phyloP scores from a whole-genome alignment of 2,888 invertebrate genomes.

The Polydrusus cervinus region DNA sequence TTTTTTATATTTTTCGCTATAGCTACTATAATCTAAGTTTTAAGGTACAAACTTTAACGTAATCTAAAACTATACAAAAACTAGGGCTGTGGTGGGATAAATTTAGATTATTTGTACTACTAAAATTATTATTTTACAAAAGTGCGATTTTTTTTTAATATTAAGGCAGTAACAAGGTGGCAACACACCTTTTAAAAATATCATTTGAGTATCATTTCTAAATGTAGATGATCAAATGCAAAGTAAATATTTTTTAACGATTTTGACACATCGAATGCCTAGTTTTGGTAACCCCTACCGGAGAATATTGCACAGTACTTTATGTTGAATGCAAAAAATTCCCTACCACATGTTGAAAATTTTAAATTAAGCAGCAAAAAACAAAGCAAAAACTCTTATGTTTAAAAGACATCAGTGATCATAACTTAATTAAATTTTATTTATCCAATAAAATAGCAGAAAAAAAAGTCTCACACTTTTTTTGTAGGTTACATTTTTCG shows the following conservation, averaged over 20 bases:
- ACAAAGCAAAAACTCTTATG: slow-evolving; percentile 35
- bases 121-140: slow-evolving; percentile 32
- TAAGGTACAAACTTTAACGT: slow-evolving; percentile 53
- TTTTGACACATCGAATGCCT: slow-evolving; percentile 7
- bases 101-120: slow-evolving; percentile 45
- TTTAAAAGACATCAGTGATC: slow-evolving; percentile 5
- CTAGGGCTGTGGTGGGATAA: slow-evolving; percentile 45
- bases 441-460: neutral
- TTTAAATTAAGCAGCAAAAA: slow-evolving; percentile 40
- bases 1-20: slow-evolving; percentile 32
- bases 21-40: slow-evolving; percentile 44
- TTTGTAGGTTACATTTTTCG: no score
- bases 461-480: no score
- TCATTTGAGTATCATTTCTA: slow-evolving; percentile 38
- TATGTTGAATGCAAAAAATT: slow-evolving; percentile 26
- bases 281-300: slow-evolving; percentile 12
- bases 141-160: slow-evolving; percentile 28
- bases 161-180: slow-evolving; percentile 33
- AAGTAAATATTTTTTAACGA: slow-evolving; percentile 5
- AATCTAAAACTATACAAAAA: slow-evolving; percentile 45
- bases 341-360: slow-evolving; percentile 41
- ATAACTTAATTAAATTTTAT: slow-evolving; percentile 15
- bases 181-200: slow-evolving; percentile 28
- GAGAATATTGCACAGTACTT: slow-evolving; percentile 43
- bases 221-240: neutral